These are phyloP conservation scores for Camponotus pennsylvanicus DNA, from an alignment of 1,140 invertebrate genomes.

Conservation along the genomic window DNA sequence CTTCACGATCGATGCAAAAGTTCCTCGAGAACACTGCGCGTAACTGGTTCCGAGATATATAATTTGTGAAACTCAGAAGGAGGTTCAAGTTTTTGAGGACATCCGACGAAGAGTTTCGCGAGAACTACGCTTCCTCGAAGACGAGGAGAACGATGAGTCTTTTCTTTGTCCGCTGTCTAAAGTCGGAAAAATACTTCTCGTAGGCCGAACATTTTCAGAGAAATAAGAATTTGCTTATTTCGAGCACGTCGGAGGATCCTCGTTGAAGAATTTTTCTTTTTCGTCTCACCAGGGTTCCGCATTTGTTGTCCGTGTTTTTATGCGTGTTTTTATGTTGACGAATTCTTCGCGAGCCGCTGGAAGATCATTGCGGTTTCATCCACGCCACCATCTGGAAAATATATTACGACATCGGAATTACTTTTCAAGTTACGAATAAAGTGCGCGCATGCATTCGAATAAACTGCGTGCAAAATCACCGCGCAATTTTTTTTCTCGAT, in stretches of 20 bases:
- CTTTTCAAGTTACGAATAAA: constrained; percentile 3
- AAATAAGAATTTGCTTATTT: constrained; percentile 38
- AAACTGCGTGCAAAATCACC: neutral
- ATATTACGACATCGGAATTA: neutral
- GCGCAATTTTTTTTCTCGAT: neutral
- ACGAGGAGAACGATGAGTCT: neutral
- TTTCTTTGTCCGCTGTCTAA: neutral
- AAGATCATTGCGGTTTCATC: neutral
- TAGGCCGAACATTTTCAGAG: constrained; percentile 21
- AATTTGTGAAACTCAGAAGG: neutral
- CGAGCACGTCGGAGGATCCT: constrained; percentile 8
- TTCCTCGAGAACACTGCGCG: constrained; percentile 16
- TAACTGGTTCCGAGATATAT: neutral
- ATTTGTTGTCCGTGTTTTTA: neutral
- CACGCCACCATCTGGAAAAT: constrained; percentile 52
- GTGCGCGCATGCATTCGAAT: neutral
- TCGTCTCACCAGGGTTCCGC: neutral
- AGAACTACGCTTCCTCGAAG: neutral
- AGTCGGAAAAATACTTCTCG: constrained; percentile 16
- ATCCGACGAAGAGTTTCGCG: constrained; percentile 16
- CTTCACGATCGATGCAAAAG: constrained; percentile 17
- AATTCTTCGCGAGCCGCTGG: constrained; percentile 35
- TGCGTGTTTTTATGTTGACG: constrained; percentile 54
- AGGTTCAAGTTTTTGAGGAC: neutral
- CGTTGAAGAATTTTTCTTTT: constrained; percentile 18